Percentiles rank a stretch among this genome's conserved stretches.
Evolutionary conservation across 2,888 invertebrate genomes (phyloP).

Genomic region (Homarus gammarus): DNA sequence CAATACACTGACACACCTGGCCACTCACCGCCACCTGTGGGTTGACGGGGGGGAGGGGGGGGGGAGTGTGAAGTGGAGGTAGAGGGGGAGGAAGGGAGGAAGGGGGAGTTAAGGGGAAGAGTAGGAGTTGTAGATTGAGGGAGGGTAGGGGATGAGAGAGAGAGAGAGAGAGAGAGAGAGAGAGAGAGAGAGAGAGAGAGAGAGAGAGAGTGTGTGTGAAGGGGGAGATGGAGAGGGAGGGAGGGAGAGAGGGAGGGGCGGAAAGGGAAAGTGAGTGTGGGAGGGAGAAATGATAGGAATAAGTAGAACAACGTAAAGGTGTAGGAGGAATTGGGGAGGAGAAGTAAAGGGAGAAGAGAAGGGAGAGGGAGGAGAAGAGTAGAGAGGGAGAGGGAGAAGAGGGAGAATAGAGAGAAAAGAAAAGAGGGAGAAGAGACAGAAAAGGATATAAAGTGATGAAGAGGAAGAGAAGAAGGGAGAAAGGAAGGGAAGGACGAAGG

Average conservation of each 20-base stretch:
- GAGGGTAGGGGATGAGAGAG: not conserved
- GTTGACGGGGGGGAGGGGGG: not conserved
- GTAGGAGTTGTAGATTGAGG: not conserved
- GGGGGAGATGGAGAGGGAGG: not conserved
- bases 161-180: not conserved
- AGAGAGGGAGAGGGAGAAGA: not conserved
- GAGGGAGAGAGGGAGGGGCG: not conserved
- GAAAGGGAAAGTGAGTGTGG: not conserved
- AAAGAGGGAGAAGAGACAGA: not conserved
- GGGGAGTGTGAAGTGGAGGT: not conserved
- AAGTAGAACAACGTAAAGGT: too few relatives aligned
- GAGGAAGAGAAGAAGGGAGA: constrained; percentile 19
- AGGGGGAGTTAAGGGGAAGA: not conserved
- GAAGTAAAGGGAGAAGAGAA: not conserved
- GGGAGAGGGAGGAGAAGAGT: constrained; percentile 1
- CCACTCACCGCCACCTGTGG: not conserved
- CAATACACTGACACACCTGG: not conserved
- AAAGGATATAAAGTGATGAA: not conserved
- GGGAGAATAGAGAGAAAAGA: not conserved
- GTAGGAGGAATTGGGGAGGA: not conserved
- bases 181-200: not conserved
- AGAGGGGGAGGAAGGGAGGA: not conserved
- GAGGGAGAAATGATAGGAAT: too few relatives aligned
- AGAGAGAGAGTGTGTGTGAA: not conserved
- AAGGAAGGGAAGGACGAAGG: constrained; percentile 25